A percentile compares a stretch with the other conserved stretches of the same genome.
phyloP scores from a whole-genome alignment of 1,140 invertebrate genomes.

The Schlechtendalia chinensis region DNA sequence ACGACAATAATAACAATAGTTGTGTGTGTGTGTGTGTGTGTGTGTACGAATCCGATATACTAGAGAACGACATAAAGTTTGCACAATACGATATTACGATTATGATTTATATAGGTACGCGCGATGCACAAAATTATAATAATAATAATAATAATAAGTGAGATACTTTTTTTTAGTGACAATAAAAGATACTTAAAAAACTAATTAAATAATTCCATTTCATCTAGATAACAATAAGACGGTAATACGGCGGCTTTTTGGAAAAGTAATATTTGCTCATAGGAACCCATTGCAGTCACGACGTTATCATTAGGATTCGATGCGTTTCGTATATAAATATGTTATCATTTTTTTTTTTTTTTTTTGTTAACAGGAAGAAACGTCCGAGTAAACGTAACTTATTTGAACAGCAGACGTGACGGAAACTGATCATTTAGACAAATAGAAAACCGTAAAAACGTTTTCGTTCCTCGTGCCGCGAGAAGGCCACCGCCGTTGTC shows the following conservation, averaged over 20 bases:
- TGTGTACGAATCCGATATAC: not conserved
- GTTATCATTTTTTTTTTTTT: too few relatives aligned
- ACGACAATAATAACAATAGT: not conserved
- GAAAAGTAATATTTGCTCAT: constrained; percentile 14
- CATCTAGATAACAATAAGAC: constrained; percentile 30
- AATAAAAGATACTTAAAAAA: constrained; percentile 31
- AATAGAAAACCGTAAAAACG: too few relatives aligned
- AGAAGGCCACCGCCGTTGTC: not conserved
- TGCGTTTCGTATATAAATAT: too few relatives aligned
- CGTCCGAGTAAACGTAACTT: too few relatives aligned
- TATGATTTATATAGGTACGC: not conserved
- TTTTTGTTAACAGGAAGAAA: too few relatives aligned
- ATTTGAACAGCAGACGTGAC: too few relatives aligned
- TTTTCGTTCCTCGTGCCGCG: too few relatives aligned
- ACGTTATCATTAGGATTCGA: not conserved
- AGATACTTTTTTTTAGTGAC: not conserved
- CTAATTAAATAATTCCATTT: constrained; percentile 25
- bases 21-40: not conserved
- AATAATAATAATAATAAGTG: not conserved
- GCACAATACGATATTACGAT: not conserved
- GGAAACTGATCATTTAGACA: too few relatives aligned
- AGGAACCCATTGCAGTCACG: not conserved
- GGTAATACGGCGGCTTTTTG: constrained; percentile 5
- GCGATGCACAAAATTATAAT: not conserved
- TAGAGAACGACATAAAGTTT: not conserved